phyloP scores from a whole-genome alignment of 2,113 vertebrate species.

The Heliornis fulica region DNA sequence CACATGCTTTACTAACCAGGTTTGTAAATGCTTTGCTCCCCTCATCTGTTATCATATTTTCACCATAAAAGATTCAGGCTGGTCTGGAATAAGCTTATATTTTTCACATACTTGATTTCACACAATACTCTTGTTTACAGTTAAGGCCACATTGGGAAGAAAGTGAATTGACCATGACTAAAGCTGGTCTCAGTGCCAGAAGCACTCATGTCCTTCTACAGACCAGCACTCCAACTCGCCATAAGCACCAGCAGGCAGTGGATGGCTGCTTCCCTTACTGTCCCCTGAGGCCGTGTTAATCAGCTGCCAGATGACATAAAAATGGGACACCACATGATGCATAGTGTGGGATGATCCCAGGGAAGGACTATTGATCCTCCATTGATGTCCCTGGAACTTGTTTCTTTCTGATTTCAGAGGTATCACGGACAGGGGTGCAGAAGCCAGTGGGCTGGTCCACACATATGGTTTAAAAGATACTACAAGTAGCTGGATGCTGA shows the following conservation, averaged over 20 bases:
- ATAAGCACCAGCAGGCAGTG: slow-evolving; percentile 20
- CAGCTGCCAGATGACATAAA: slow-evolving; percentile 42
- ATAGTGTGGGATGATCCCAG: neutral
- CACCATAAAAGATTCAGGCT: neutral
- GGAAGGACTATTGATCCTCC: neutral
- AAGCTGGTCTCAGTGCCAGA: slow-evolving; percentile 12
- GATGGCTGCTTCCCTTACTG: slow-evolving; percentile 18
- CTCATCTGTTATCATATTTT: neutral
- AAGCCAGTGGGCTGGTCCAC: neutral
- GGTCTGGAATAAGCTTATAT: neutral
- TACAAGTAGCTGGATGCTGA: neutral
- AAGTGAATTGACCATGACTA: slow-evolving; percentile 12
- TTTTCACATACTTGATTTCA: slow-evolving; percentile 49
- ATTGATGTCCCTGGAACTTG: neutral
- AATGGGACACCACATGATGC: neutral
- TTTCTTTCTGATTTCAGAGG: neutral
- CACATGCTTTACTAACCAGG: neutral
- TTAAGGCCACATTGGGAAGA: slow-evolving; percentile 22
- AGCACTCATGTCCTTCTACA: neutral
- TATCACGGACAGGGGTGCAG: neutral
- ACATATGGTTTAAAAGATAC: neutral
- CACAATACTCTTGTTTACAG: slow-evolving; percentile 32
- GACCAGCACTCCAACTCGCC: slow-evolving; percentile 23
- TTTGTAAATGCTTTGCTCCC: neutral
- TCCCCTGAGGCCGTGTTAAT: slow-evolving; percentile 30